Percentiles rank a stretch among this genome's conserved stretches.
Conservation (phyloP, 1,140 invertebrate species). For the Rhagoletis pomonella region DNA sequence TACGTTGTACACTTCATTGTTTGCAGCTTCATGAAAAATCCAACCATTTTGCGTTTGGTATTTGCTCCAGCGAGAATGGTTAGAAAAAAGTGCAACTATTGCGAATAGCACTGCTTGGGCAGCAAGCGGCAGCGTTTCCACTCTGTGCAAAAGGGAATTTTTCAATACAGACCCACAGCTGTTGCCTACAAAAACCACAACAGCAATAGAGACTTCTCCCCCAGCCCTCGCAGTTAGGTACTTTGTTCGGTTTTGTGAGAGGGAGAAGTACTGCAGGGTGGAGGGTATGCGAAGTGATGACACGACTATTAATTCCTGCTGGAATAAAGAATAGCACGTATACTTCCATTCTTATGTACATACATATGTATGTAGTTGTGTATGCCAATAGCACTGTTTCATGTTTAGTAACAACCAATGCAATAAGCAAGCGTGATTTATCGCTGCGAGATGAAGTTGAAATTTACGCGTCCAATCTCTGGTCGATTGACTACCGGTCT, state of each 20-base stretch:
- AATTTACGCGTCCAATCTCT: conserved; percentile 38
- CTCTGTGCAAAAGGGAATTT: neutral
- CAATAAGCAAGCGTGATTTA: conserved; percentile 33
- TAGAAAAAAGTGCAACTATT: neutral
- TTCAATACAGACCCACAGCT: neutral
- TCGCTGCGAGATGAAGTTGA: conserved; percentile 46
- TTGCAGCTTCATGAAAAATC: neutral
- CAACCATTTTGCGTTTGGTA: neutral
- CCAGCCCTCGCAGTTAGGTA: neutral
- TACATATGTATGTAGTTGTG: neutral
- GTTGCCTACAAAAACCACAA: neutral
- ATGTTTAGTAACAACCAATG: neutral
- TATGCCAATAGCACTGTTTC: neutral
- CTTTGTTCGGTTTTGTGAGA: neutral
- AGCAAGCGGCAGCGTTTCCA: neutral
- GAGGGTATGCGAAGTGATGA: neutral
- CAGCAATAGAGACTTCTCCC: neutral
- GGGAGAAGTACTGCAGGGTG: neutral
- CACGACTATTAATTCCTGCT: conserved; percentile 27
- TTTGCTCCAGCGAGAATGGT: neutral
- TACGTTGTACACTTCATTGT: neutral
- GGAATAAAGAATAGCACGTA: neutral
- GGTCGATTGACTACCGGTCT: neutral
- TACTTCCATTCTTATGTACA: no score
- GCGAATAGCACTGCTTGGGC: neutral